Evolutionary conservation across 1,140 invertebrate genomes (phyloP), one percentile per base, ranked within the genome.

Genomic region (Orussus abietinus): DNA sequence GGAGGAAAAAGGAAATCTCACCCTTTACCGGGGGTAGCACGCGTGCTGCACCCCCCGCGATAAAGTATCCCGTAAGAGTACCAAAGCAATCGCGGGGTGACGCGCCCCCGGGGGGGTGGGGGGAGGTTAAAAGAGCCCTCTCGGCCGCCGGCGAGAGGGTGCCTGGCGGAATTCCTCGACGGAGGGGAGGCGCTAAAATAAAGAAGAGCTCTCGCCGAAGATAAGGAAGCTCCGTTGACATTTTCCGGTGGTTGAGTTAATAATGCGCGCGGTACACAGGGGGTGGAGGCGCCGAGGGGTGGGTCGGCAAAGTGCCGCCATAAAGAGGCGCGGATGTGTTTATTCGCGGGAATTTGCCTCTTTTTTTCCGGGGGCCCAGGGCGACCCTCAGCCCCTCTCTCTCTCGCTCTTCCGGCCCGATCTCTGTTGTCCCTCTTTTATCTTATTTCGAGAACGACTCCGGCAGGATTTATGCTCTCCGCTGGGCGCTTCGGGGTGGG

Each of bases 241-340:
- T 71, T 69, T 74, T 71, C 66, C 64, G 57, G 62, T 64, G 66
- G 63, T 71, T 71, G 62, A 70, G 62, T 72, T 71, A 68, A 72
- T 72, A 73, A 73, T 69, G 59, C 65, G 64, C 55, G 45, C 42
- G 47, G 68, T 65, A 69, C 62, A 70, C 65, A 69, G 50, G 40
- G 47, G 45, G 44, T 38, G 21, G 41, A 36, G 20, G 19, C 34
- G 12, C 14, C n/a, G 15, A 13, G 18, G 38, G 47, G 40, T 51
- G 50, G 53, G 58, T 57, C 57, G 46, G 49, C 59, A 60, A 62
- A 66, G 57, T 59, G 55, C 51, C 55, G 43, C 50, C 60, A 64
- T 68, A 70, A 71, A 72, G 53, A 68, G 57, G 54, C 55, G 54
- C 58, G 65, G 66, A 70, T 70, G 66, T 71, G 68, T 74, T 71